Evolutionary conservation across 2,797 vertebrate genomes (phyloP).

Genomic region (Tragelaphus eurycerus): DNA sequence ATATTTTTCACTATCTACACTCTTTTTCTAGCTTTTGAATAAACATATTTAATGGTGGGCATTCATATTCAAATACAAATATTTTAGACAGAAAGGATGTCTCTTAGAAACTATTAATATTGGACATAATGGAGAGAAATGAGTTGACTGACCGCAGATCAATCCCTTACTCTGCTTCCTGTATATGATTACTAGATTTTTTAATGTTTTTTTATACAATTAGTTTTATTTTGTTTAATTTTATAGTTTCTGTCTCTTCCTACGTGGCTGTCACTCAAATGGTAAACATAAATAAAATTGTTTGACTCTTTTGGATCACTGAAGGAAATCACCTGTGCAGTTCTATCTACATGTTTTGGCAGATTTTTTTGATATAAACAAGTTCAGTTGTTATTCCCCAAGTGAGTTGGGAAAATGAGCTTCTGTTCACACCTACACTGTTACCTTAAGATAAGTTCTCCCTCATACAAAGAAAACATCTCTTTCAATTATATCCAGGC

Average conservation of each 20-base stretch:
- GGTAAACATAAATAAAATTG: not conserved
- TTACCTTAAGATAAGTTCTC: not conserved
- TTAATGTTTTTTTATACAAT: not conserved
- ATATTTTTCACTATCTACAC: not conserved
- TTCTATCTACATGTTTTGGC: not conserved
- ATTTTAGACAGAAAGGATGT: not conserved
- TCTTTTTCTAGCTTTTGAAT: not conserved
- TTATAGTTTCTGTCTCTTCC: not conserved
- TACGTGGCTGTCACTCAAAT: not conserved
- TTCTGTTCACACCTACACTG: conserved; percentile 40
- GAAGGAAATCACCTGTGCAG: not conserved
- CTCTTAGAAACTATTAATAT: not conserved
- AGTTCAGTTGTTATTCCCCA: conserved; percentile 32
- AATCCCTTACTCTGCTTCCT: not conserved
- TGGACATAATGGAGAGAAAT: not conserved
- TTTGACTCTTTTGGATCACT: conserved; percentile 35
- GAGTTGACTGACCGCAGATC: not conserved
- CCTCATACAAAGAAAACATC: conserved; percentile 2
- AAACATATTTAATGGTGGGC: not conserved
- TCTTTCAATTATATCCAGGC: conserved; percentile 45
- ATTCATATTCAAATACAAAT: not conserved
- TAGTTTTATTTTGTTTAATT: conserved; percentile 20
- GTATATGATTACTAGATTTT: not conserved
- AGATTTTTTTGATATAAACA: conserved; percentile 16
- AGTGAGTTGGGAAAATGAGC: conserved; percentile 34